Base-by-base conservation (phyloP, 2,888 invertebrate genomes). In the Panzeria rudis region DNA sequence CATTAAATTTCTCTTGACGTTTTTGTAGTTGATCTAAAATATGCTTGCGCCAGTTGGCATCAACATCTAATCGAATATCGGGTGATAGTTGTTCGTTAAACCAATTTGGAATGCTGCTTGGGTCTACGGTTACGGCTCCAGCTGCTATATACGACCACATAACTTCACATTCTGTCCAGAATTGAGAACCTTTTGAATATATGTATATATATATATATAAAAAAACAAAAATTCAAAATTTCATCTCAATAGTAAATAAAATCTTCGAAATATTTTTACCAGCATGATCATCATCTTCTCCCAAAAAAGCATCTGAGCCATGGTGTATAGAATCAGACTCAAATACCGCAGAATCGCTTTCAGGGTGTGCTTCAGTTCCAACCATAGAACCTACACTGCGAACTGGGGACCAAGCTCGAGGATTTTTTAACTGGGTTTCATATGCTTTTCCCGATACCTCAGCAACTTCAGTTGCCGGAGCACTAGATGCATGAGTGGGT, bases 331-430 rank as follows among this genome's bases (percentile, higher is more conserved):
- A 93, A 88, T 95, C 97, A 5, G 95, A 94, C 93, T 96, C 96
- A 92, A 96, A 97, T 11, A 96, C 95, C 89, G 96, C 95, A 69
- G 96, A 96, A 90, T 97, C 97, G 86, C 96, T 96, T 90, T 97
- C 97, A 3, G 97, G 96, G 91, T 97, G 96, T n/a, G 96, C 97
- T 92, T 97, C 97, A 89, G 96, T 96, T 2, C 96, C 97, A 2
- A 94, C 95, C 66, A 97, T 95, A 29, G 97, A 97, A 11, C 97
- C 97, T 9, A 97, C 97, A 90, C 97, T 97, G 86, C 96, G 94
- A n/a, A 97, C 96, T 20, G 97, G 97, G 89, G 97, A 97, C 97
- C 97, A 97, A 35, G 97, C 97, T 89, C 96, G 94, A 23, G 96
- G 96, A 92, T 96, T 96, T 89, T 95, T 95, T n/a, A 95, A 92